A percentile compares a stretch with the other conserved stretches of the same genome.
phyloP scores from a whole-genome alignment of 2,113 vertebrate species.

The Pelusios castaneus region DNA sequence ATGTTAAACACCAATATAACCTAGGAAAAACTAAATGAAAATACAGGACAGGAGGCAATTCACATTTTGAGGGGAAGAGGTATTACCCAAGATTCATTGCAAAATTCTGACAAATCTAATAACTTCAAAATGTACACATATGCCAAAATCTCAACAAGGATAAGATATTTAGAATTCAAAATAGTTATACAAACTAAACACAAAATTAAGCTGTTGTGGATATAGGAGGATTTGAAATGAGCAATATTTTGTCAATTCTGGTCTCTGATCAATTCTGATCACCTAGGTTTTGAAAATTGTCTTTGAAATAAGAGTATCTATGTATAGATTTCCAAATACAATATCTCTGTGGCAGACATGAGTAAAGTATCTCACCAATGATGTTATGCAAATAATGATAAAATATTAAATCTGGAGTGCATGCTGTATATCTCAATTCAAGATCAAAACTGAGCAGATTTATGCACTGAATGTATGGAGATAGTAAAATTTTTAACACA shows the following conservation, averaged over 20 bases:
- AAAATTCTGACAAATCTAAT: background rate
- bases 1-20: background rate
- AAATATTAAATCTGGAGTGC: background rate
- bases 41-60: background rate
- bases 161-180: background rate
- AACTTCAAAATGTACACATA: background rate
- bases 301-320: no score
- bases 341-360: rapidly evolving
- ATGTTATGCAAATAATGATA: background rate
- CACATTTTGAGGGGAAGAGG: background rate
- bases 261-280: background rate
- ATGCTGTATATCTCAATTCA: background rate
- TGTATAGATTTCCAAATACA: background rate
- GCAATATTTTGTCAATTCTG: background rate
- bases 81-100: background rate
- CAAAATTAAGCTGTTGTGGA: background rate
- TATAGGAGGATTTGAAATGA: background rate
- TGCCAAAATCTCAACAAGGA: background rate
- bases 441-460: background rate
- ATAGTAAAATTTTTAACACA: background rate
- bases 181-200: background rate
- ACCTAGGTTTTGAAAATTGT: background rate
- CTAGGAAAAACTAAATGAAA: background rate
- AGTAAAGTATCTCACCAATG: background rate
- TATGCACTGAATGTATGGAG: background rate